Conservation (phyloP, 1,140 invertebrate species). For the Cotesia glomerata region DNA sequence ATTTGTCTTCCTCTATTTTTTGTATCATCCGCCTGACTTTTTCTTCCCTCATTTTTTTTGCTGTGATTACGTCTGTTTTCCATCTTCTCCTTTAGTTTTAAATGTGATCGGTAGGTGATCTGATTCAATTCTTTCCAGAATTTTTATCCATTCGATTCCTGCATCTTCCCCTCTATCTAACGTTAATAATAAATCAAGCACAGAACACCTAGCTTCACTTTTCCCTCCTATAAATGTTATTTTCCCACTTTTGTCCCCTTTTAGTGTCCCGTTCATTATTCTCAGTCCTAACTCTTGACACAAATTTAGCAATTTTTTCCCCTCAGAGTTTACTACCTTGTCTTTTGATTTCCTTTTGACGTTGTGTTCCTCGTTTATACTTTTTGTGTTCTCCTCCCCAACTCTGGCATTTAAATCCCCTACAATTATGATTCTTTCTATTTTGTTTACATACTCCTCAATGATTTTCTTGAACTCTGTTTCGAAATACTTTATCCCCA, state of each 20-base stretch:
- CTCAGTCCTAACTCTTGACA: neutral
- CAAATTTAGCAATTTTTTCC: slow-evolving; percentile 17
- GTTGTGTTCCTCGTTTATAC: neutral
- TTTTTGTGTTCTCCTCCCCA: neutral
- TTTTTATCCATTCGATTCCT: neutral
- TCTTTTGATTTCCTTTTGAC: slow-evolving; percentile 10
- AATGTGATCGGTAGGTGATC: slow-evolving; percentile 13
- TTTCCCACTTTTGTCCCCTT: neutral
- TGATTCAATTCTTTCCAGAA: neutral
- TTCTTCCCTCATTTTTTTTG: slow-evolving; percentile 31
- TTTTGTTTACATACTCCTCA: too few relatives aligned
- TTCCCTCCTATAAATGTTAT: slow-evolving; percentile 11
- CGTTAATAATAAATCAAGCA: slow-evolving; percentile 3
- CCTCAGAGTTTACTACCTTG: slow-evolving; percentile 15
- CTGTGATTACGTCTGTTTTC: neutral
- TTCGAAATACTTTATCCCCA: too few relatives aligned
- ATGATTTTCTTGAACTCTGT: too few relatives aligned
- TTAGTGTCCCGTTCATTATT: neutral
- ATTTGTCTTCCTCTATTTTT: neutral
- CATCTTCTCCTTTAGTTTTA: too few relatives aligned
- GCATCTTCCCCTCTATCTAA: neutral
- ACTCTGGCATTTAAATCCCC: slow-evolving; percentile 31
- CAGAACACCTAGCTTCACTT: neutral
- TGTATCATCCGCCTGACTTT: slow-evolving; percentile 40
- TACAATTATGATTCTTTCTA: neutral